Evolutionary conservation across 2,888 invertebrate genomes (phyloP).

Genomic region (Pinctada fucata): DNA sequence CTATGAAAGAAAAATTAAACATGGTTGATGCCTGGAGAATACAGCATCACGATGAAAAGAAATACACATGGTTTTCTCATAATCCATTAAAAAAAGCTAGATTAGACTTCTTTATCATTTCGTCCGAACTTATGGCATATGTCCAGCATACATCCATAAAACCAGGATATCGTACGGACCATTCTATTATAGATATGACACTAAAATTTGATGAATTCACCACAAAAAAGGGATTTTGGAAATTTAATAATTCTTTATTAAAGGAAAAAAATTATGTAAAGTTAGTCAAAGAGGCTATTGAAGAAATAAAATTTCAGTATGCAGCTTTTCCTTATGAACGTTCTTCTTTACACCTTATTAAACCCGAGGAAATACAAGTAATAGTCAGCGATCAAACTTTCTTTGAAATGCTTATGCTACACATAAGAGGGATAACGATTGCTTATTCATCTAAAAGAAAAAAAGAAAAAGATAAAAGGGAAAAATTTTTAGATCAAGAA

Average conservation of each 20-base stretch:
- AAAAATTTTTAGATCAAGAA: constrained; percentile 2
- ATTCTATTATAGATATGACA: constrained; percentile 8
- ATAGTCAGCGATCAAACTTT: neutral
- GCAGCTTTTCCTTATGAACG: neutral
- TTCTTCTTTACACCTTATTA: no score
- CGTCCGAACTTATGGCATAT: constrained; percentile 3
- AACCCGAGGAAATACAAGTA: neutral
- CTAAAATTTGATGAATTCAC: constrained; percentile 17
- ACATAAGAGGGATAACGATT: constrained; percentile 19
- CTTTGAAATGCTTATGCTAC: constrained; percentile 14
- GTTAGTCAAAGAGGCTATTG: constrained; percentile 6
- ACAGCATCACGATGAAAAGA: neutral
- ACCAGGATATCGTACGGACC: constrained; percentile 24
- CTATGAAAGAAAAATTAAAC: constrained; percentile 18
- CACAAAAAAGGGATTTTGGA: constrained; percentile 30
- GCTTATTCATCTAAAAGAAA: constrained; percentile 12
- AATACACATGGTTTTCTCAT: constrained; percentile 19
- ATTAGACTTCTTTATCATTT: constrained; percentile 25
- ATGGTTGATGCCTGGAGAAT: constrained; percentile 21
- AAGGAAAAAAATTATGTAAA: constrained; percentile 10
- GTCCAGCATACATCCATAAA: constrained; percentile 5
- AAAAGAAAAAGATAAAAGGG: constrained; percentile 2
- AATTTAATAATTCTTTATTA: constrained; percentile 27
- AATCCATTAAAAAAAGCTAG: constrained; percentile 28
- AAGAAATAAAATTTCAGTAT: neutral